phyloP scores from a whole-genome alignment of 2,113 vertebrate species.

The Cryptotis parvus region DNA sequence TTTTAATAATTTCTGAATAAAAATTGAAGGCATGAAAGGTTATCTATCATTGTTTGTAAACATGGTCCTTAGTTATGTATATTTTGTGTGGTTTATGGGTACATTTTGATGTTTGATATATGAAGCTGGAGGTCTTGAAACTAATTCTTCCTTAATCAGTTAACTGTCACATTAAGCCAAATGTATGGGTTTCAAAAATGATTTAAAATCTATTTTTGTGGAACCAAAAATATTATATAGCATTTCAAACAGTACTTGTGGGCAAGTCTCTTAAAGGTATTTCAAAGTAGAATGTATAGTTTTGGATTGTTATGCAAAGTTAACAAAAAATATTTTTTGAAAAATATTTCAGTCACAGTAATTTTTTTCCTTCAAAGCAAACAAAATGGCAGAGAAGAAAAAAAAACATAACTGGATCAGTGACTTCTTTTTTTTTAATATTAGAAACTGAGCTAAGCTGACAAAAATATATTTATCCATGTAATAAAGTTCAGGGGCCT shows the following conservation, averaged over 20 bases:
- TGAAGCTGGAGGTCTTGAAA: not conserved
- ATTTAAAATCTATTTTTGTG: not conserved
- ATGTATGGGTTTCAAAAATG: slow-evolving; percentile 15
- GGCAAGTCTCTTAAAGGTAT: slow-evolving; percentile 41
- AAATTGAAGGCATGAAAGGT: too few relatives aligned
- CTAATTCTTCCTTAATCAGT: not conserved
- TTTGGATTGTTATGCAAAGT: slow-evolving; percentile 34
- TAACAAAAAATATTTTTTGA: not conserved
- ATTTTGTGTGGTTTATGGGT: not conserved
- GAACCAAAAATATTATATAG: not conserved
- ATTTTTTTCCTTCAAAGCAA: slow-evolving; percentile 23
- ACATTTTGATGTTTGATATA: slow-evolving; percentile 22
- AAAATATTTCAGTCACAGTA: slow-evolving; percentile 11
- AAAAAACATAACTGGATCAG: not conserved
- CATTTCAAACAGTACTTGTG: slow-evolving; percentile 9
- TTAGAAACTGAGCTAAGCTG: not conserved
- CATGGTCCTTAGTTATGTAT: not conserved
- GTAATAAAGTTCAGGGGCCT: too few relatives aligned
- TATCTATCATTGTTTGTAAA: slow-evolving; percentile 62
- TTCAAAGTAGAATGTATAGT: not conserved
- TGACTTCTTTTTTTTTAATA: slow-evolving; percentile 40
- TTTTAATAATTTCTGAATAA: too few relatives aligned
- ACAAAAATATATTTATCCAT: not conserved
- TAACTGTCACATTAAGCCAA: slow-evolving; percentile 15
- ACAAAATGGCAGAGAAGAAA: slow-evolving; percentile 4